phyloP scores from a whole-genome alignment of 2,113 vertebrate genomes.

The Pimephales promelas region DNA sequence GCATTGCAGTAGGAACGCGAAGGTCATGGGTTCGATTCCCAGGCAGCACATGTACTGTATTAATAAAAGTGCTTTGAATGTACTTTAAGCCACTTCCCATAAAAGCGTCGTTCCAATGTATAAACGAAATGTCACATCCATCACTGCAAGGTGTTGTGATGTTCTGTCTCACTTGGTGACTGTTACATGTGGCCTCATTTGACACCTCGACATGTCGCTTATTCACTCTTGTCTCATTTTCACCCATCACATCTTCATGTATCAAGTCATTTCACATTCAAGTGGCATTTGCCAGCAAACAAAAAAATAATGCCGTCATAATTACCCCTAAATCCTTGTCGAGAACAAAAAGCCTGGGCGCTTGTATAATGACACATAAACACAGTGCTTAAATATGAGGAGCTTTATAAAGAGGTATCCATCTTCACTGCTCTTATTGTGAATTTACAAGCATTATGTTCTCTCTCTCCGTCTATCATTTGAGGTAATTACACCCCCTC shows the following conservation, averaged over 20 bases:
- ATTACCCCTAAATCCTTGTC: slow-evolving; percentile 25
- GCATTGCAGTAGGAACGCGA: neutral
- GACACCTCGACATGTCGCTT: neutral
- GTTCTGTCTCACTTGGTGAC: neutral
- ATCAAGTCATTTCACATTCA: slow-evolving; percentile 45
- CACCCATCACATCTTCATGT: slow-evolving; percentile 16
- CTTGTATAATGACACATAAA: slow-evolving; percentile 55
- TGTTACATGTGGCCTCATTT: neutral
- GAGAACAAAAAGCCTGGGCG: slow-evolving; percentile 35
- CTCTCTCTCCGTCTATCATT: slow-evolving; percentile 40
- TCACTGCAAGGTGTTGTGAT: slow-evolving; percentile 8
- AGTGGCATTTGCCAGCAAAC: slow-evolving; percentile 28
- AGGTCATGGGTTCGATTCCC: slow-evolving; percentile 5
- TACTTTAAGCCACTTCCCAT: neutral
- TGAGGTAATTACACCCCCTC: slow-evolving; percentile 55
- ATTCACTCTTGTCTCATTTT: slow-evolving; percentile 27
- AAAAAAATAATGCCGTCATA: slow-evolving; percentile 36
- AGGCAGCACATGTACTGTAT: neutral
- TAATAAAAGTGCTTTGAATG: neutral
- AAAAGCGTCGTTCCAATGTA: neutral
- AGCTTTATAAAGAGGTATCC: slow-evolving; percentile 49
- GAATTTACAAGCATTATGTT: slow-evolving; percentile 50
- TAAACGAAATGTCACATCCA: neutral
- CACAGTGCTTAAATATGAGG: slow-evolving; percentile 48
- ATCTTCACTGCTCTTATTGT: slow-evolving; percentile 47